Base-by-base conservation (phyloP, 2,113 vertebrate species). In the Bos javanicus region DNA sequence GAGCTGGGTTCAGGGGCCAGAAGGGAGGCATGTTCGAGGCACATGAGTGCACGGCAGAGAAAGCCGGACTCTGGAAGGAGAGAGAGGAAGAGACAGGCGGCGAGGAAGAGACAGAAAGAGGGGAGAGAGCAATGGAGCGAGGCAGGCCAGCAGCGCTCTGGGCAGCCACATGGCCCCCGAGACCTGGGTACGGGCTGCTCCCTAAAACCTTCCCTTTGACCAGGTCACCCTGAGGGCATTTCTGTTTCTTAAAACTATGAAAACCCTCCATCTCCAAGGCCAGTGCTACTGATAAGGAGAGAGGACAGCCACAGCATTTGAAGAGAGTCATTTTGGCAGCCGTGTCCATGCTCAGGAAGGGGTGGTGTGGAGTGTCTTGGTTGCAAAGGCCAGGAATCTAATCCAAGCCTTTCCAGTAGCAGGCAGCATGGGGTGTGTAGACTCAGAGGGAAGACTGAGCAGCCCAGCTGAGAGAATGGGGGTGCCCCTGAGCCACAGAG, bases 201-300 rank as follows among this genome's bases (percentile, higher is more conserved):
- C 83, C 50, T 84, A 26, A 33, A 14, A 76, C 21, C 74, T 81
- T 52, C 50, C 26, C 39, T 64, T 64, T n/a, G 48, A 14, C 28
- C 16, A 67, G 54, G 62, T 95, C 56, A 57, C 54, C 90, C 39
- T 82, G 21, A 48, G 71, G 60, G 54, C n/a, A 26, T 52, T 91
- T 90, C 54, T 90, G 67, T 81, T 93, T 93, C 86, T 83, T 90
- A 83, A 84, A 93, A 71, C 25, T 26, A 64, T 64, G 71, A 48
- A 87, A 90, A 21, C 33, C 10, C 43, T 52, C 54, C 11, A 3
- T 39, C 52, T 71, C 67, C 67, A 71, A 88, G 91, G 94, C 60
- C 67, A 25, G 1, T 86, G 25, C 54, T 16, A 1, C 56, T 12
- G 15, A 33, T 52, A 6, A 85, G n/a, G 39, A 52, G 74, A n/a